phyloP scores from a whole-genome alignment of 2,113 vertebrate genomes.

The Gymnogyps californianus region DNA sequence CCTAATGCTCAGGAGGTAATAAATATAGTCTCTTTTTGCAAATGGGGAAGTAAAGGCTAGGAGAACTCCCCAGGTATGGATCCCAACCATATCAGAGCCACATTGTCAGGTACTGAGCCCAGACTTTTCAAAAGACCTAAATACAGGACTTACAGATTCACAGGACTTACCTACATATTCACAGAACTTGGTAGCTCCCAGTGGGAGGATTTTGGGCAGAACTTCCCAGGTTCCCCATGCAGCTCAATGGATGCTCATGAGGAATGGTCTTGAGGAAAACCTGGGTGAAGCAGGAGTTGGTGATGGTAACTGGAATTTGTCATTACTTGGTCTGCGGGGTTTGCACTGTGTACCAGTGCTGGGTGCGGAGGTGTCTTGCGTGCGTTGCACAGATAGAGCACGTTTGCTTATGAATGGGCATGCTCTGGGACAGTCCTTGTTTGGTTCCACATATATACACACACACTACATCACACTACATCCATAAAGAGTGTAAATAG shows the following conservation, averaged over 20 bases:
- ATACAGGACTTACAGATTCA: not conserved
- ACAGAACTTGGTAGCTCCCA: not conserved
- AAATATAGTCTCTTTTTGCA: not conserved
- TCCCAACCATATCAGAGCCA: not conserved
- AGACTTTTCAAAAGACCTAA: not conserved
- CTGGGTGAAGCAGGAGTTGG: not conserved
- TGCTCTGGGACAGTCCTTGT: not conserved
- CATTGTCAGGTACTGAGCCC: not conserved
- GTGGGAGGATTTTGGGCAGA: not conserved
- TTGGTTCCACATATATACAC: not conserved
- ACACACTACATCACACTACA: not conserved
- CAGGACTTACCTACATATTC: not conserved
- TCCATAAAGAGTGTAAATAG: not conserved
- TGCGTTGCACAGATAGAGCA: not conserved
- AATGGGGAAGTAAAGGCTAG: not conserved
- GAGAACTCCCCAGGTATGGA: not conserved
- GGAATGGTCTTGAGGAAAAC: not conserved
- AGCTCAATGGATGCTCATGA: fast-evolving
- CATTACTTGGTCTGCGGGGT: fast-evolving
- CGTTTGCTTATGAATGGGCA: not conserved
- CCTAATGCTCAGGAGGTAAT: not conserved
- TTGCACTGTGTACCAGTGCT: not conserved
- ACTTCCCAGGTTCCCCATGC: not conserved
- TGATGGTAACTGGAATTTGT: not conserved
- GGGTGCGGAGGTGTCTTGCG: not conserved